Conservation (phyloP, 2,888 invertebrate species). For the Ophion obscuratus region DNA sequence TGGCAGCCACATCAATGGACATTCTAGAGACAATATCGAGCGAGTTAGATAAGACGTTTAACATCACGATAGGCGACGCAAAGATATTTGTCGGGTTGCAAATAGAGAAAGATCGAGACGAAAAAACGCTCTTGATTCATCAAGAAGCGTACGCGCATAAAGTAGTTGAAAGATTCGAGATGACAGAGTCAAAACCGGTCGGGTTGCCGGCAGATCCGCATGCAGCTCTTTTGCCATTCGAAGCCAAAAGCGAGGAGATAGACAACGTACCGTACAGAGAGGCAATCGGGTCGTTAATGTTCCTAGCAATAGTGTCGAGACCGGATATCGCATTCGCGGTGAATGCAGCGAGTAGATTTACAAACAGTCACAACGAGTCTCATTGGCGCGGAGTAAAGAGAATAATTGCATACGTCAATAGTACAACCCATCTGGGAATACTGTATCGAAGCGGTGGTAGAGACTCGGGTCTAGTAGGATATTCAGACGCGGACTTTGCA, state of each 20-base stretch:
- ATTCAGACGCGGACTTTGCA: not conserved
- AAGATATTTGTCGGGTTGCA: constrained; percentile 68
- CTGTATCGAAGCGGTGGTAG: constrained; percentile 2
- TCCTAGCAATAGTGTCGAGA: constrained; percentile 20
- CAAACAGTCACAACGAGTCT: constrained; percentile 71
- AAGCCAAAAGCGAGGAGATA: not conserved
- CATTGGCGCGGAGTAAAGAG: constrained; percentile 74
- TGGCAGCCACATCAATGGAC: constrained; percentile 47
- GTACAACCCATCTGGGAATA: constrained; percentile 32
- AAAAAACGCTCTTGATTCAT: constrained; percentile 38
- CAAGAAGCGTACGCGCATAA: constrained; percentile 45
- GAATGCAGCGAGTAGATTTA: constrained; percentile 67
- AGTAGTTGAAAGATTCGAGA: constrained; percentile 40
- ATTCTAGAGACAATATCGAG: constrained; percentile 48
- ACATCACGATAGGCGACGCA: constrained; percentile 53
- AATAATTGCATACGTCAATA: constrained; percentile 74
- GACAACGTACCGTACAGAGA: not conserved
- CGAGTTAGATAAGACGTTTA: constrained; percentile 53
- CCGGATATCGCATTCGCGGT: constrained; percentile 41
- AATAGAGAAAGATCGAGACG: constrained; percentile 51
- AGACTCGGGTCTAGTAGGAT: not conserved
- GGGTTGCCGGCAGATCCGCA: constrained; percentile 34
- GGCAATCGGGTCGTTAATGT: constrained; percentile 16
- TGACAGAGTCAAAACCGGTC: constrained; percentile 44
- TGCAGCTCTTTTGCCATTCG: not conserved